Percentiles rank a stretch among this genome's conserved stretches.
Evolutionary conservation across 1,140 invertebrate genomes (phyloP).

Genomic region (Drosophila ironensis): DNA sequence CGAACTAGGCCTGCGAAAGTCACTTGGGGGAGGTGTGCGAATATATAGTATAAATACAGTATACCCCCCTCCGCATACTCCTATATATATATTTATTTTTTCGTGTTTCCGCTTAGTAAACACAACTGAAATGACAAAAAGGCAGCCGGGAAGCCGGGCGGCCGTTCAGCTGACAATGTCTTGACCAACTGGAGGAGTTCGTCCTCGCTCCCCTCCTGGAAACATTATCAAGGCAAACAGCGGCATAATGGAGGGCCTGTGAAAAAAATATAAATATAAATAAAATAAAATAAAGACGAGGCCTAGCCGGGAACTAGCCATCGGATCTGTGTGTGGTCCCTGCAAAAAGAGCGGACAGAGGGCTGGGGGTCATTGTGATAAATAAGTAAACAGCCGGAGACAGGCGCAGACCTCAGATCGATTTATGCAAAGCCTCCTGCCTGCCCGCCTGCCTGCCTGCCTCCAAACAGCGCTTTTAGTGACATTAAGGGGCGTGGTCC

Average conservation of each 20-base stretch:
- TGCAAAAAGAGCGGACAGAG: slow-evolving; percentile 46
- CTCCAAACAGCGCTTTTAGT: slow-evolving; percentile 57
- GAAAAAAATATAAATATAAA: slow-evolving; percentile 17
- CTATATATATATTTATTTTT: slow-evolving; percentile 34
- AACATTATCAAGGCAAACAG: slow-evolving; percentile 76
- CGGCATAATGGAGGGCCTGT: slow-evolving; percentile 64
- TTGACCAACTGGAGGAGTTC: slow-evolving; percentile 14
- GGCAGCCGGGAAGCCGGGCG: slow-evolving; percentile 54
- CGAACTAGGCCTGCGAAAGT: slow-evolving; percentile 38
- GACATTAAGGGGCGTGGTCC: slow-evolving; percentile 62
- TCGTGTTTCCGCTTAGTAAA: slow-evolving; percentile 71
- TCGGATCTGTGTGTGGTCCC: slow-evolving; percentile 61
- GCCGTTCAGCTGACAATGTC: slow-evolving; percentile 57
- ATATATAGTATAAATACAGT: slow-evolving; percentile 32
- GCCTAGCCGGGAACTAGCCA: slow-evolving; percentile 30
- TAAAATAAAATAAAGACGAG: slow-evolving; percentile 1
- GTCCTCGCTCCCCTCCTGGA: slow-evolving; percentile 11
- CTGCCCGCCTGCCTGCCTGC: too few relatives aligned
- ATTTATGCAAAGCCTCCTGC: slow-evolving; percentile 57
- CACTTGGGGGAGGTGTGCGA: slow-evolving; percentile 41
- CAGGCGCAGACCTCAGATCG: slow-evolving; percentile 52
- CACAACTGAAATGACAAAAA: slow-evolving; percentile 78
- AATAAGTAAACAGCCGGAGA: slow-evolving; percentile 72
- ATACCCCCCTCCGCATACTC: slow-evolving; percentile 1
- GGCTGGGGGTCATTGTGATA: slow-evolving; percentile 72